Base-by-base conservation (phyloP, 2,113 vertebrate genomes). In the Hippocampus mohnikei region DNA sequence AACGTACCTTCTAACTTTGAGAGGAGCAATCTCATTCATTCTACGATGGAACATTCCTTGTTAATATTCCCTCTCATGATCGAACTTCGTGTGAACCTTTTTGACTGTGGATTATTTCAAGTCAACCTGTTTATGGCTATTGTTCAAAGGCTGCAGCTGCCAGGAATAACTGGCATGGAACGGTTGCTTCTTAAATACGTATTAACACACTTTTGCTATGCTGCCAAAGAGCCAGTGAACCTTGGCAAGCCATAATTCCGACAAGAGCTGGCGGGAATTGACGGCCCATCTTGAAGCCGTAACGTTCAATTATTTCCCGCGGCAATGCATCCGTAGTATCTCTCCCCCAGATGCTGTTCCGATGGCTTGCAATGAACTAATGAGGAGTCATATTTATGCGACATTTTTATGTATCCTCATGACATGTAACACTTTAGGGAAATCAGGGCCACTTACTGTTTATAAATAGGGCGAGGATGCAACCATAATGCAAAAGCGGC, bases 311-410 rank as follows among this genome's bases (percentile, higher is more conserved):
- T 58, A 58, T 72, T 79, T 70, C 48, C 46, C 42, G 27, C 56
- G 29, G 23, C n/a, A 46, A 9, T 55, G 23, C 65, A 58, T 40
- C 20, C 8, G 55, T 61, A 20, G 12, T 3, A 6, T 37, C 46
- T 33, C 52, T 37, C 12, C 53, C 67, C 71, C 50, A 8, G 62
- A 77, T 69, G 50, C 61, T 58, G 59, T 33, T 46, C 21, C 42
- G 23, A 66, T n/a, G 25, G 44, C 73, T 74, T 72, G 72, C 66
- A 66, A 33, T 62, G 20, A 80, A 55, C 69, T 84, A 81, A 78
- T 62, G 71, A 81, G 73, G 0, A 70, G 59, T 69, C 66, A 29
- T 58, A 65, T 76, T 75, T 76, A 69, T 5, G 58, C n/a, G 25
- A 29, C 61, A 48, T 73, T 68, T 77, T 74, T 68, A 68, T 75